Conservation (phyloP, 2,797 vertebrate species). For the Trichosurus vulpecula region DNA sequence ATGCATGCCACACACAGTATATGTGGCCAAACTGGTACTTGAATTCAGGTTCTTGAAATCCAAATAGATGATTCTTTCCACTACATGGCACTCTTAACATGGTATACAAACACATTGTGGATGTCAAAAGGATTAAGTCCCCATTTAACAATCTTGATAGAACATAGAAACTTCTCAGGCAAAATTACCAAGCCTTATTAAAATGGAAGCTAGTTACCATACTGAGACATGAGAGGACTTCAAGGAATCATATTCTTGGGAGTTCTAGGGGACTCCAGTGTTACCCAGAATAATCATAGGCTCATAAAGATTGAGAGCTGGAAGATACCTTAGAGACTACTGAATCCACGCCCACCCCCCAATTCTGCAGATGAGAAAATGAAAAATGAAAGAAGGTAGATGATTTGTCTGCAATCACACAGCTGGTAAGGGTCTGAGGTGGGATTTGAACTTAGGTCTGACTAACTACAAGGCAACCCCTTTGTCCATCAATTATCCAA, state of each 20-base stretch:
- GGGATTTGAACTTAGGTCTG: not conserved
- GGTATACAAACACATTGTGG: not conserved
- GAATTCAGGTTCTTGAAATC: not conserved
- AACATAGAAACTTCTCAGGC: not conserved
- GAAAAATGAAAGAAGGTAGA: not conserved
- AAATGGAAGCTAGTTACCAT: not conserved
- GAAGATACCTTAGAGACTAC: not conserved
- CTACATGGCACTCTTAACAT: not conserved
- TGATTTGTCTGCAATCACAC: not conserved
- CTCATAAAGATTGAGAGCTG: not conserved
- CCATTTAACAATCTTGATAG: conserved; percentile 34
- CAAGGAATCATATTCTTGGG: not conserved
- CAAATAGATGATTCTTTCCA: not conserved
- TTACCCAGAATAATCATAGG: not conserved
- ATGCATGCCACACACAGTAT: not conserved
- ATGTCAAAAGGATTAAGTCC: conserved; percentile 10
- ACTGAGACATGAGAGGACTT: not conserved
- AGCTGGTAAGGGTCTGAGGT: not conserved
- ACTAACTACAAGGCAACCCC: not conserved
- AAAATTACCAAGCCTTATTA: conserved; percentile 25
- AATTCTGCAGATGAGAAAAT: conserved; percentile 30
- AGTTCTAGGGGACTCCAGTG: not conserved
- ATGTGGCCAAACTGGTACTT: not conserved
- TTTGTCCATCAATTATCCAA: not conserved
- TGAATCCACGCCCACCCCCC: not conserved